Evolutionary conservation across 92 coral and sea anemone species (phyloP).

Genomic region (Diadumene lineata): DNA sequence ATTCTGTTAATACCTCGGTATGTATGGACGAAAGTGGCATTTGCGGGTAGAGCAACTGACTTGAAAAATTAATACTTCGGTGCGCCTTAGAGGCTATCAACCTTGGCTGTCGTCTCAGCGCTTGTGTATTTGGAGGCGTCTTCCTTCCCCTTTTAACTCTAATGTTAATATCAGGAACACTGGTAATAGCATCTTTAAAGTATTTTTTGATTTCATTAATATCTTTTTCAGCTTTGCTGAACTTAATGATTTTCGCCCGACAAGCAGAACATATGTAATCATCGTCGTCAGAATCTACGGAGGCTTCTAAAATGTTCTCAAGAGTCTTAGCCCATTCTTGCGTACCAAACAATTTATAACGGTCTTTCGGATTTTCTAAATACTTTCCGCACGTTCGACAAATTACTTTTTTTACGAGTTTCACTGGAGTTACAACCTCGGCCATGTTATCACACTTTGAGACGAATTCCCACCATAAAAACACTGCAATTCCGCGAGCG

Average conservation of each 20-base stretch:
- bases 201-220: neutral
- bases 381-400: slow-evolving; percentile 2
- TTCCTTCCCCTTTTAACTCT: slow-evolving; percentile 5
- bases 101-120: neutral
- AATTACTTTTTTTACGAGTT: neutral
- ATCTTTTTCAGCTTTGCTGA: neutral
- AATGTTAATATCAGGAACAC: neutral
- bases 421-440: neutral
- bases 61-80: slow-evolving; percentile 8
- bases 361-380: neutral
- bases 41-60: too few relatives aligned
- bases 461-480: slow-evolving; percentile 10
- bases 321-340: slow-evolving; percentile 1
- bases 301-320: neutral
- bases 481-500: neutral
- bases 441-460: neutral
- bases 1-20: too few relatives aligned
- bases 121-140: neutral
- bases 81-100: neutral
- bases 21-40: neutral
- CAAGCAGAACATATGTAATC: slow-evolving; percentile 2
- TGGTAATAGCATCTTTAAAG: neutral
- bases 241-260: neutral
- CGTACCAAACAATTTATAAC: neutral
- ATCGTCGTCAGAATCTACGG: neutral